Evolutionary conservation across 37 sponge, comb jelly and placozoan species (phyloP).

Genomic region (Eunapius fragilis): DNA sequence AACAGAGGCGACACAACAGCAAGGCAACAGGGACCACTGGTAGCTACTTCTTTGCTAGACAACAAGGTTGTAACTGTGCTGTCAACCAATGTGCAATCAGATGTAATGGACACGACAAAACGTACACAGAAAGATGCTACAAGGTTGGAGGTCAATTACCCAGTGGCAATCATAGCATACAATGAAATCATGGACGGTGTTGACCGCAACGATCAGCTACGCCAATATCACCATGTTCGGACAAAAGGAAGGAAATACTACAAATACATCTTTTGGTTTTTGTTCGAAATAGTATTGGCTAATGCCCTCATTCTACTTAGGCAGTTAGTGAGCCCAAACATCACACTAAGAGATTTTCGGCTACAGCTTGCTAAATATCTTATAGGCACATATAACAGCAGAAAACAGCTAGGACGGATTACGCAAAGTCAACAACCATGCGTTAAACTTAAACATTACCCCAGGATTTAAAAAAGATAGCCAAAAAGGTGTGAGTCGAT

Average conservation of each 20-base stretch:
- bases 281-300: not conserved
- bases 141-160: not conserved
- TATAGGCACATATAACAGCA: not conserved
- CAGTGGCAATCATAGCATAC: not conserved
- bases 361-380: slow-evolving; percentile 19
- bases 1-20: not conserved
- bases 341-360: slow-evolving; percentile 1
- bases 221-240: not conserved
- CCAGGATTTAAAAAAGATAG: not conserved
- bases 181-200: slow-evolving; percentile 26
- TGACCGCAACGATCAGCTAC: slow-evolving; percentile 25
- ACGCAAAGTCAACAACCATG: not conserved
- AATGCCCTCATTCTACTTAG: slow-evolving; percentile 17
- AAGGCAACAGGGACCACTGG: not conserved
- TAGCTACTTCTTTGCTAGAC: slow-evolving; percentile 6
- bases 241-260: slow-evolving; percentile 2
- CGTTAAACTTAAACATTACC: not conserved
- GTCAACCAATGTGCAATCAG: not conserved
- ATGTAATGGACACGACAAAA: not conserved
- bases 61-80: slow-evolving; percentile 4
- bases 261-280: slow-evolving; percentile 32
- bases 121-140: slow-evolving; percentile 10
- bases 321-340: not conserved
- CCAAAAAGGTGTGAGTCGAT: not conserved
- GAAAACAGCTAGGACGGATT: slow-evolving; percentile 7